A percentile compares a stretch with the other conserved stretches of the same genome.
phyloP scores from a whole-genome alignment of 2,888 invertebrate species.

The Himalopsyche japonica region DNA sequence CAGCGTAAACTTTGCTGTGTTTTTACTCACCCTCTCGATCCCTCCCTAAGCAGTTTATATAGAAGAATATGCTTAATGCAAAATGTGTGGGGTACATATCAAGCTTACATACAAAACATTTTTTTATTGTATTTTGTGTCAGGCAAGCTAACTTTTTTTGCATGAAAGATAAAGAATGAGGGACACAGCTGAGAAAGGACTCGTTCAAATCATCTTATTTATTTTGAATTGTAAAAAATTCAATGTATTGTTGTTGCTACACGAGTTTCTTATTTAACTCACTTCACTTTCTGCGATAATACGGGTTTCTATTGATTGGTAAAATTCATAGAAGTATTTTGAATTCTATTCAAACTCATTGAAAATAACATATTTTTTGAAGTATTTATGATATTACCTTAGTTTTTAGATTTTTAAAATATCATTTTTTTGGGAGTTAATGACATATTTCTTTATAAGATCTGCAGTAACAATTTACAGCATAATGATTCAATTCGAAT shows the following conservation, averaged over 20 bases:
- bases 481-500: too few relatives aligned
- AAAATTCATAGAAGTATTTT: too few relatives aligned
- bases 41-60: neutral
- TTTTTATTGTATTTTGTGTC: neutral
- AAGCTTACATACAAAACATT: neutral
- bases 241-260: neutral
- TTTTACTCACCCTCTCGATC: neutral
- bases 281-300: neutral
- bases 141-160: neutral
- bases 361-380: too few relatives aligned
- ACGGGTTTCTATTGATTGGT: neutral
- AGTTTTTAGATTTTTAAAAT: too few relatives aligned
- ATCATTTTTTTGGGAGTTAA: too few relatives aligned
- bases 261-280: neutral
- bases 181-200: neutral
- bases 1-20: neutral
- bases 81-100: neutral
- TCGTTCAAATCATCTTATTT: neutral
- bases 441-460: too few relatives aligned
- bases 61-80: constrained; percentile 1
- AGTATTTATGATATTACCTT: too few relatives aligned
- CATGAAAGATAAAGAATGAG: constrained; percentile 1
- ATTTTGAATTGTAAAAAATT: neutral
- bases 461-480: too few relatives aligned
- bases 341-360: too few relatives aligned